Evolutionary conservation across 2,888 invertebrate genomes (phyloP).

Genomic region (Drosophila pseudotakahashii): DNA sequence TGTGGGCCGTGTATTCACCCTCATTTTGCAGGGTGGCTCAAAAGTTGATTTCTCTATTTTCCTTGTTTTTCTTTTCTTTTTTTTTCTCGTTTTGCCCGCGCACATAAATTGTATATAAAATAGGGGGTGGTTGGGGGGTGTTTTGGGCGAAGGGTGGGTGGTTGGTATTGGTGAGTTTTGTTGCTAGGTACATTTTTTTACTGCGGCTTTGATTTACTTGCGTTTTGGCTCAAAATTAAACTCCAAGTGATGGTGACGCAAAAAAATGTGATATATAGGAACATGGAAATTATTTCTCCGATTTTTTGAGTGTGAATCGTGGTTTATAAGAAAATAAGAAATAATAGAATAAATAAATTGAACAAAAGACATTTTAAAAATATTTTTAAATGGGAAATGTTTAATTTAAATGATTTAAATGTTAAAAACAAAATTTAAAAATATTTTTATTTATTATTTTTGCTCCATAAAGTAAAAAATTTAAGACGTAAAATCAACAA

Average conservation of each 20-base stretch:
- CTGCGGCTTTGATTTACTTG: constrained; percentile 19
- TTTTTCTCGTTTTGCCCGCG: constrained; percentile 30
- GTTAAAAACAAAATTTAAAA: too few species aligned
- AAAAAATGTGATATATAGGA: not conserved
- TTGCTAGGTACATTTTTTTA: constrained; percentile 63
- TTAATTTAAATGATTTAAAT: too few species aligned
- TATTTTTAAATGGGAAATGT: not conserved
- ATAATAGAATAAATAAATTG: too few species aligned
- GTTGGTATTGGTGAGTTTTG: constrained; percentile 58
- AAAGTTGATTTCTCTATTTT: constrained; percentile 54
- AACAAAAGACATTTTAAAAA: not conserved
- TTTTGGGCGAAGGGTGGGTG: constrained; percentile 54
- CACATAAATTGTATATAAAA: constrained; percentile 76
- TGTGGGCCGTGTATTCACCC: constrained; percentile 50
- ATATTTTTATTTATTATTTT: too few species aligned
- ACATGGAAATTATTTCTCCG: not conserved
- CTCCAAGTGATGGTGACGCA: constrained; percentile 1
- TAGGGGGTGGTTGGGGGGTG: constrained; percentile 33
- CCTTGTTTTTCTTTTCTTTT: not conserved
- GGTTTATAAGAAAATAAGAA: not conserved
- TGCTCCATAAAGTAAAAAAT: too few species aligned
- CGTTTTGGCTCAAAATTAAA: constrained; percentile 28
- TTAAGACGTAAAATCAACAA: not conserved
- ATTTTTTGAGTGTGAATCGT: not conserved
- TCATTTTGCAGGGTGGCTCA: constrained; percentile 69